These are phyloP conservation scores for Agrenia bidenticulata DNA, from an alignment of 2,888 invertebrate genomes.

Conservation along the genomic window DNA sequence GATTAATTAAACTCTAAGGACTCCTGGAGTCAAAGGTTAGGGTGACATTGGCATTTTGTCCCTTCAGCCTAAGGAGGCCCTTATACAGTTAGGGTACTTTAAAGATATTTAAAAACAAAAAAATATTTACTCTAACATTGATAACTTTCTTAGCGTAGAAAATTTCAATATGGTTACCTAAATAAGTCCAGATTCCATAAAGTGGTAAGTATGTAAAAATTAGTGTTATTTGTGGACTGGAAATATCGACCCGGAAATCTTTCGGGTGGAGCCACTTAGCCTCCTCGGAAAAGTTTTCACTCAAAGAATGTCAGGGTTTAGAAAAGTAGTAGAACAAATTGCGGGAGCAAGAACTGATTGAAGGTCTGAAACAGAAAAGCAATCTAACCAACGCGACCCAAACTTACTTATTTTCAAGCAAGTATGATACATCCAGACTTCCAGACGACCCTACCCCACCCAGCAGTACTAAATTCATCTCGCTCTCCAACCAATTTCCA, in stretches of 20 bases:
- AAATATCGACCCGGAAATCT: slow-evolving; percentile 18
- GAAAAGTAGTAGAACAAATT: slow-evolving; percentile 21
- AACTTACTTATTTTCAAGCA: slow-evolving; percentile 21
- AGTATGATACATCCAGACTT: neutral
- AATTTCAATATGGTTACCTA: too few species aligned
- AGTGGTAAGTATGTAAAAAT: too few species aligned
- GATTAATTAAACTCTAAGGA: too few species aligned
- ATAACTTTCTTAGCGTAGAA: too few species aligned
- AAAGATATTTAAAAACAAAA: too few species aligned
- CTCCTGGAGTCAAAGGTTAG: too few species aligned
- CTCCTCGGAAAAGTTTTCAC: slow-evolving; percentile 12
- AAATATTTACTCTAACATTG: too few species aligned
- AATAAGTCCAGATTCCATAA: too few species aligned
- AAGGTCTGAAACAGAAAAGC: slow-evolving; percentile 30
- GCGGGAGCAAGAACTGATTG: slow-evolving; percentile 19
- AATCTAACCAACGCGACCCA: slow-evolving; percentile 23
- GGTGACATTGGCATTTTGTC: too few species aligned
- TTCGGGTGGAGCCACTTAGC: slow-evolving; percentile 17
- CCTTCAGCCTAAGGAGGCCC: too few species aligned
- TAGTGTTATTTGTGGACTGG: neutral
- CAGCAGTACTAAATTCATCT: slow-evolving; percentile 20
- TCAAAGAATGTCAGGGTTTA: slow-evolving; percentile 15
- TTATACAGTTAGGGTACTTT: too few species aligned
- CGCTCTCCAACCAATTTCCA: slow-evolving; percentile 44
- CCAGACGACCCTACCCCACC: neutral